These are phyloP conservation scores for Melanotaenia parkinsoni DNA, from an alignment of 2,797 vertebrate species.

Conservation along the genomic window DNA sequence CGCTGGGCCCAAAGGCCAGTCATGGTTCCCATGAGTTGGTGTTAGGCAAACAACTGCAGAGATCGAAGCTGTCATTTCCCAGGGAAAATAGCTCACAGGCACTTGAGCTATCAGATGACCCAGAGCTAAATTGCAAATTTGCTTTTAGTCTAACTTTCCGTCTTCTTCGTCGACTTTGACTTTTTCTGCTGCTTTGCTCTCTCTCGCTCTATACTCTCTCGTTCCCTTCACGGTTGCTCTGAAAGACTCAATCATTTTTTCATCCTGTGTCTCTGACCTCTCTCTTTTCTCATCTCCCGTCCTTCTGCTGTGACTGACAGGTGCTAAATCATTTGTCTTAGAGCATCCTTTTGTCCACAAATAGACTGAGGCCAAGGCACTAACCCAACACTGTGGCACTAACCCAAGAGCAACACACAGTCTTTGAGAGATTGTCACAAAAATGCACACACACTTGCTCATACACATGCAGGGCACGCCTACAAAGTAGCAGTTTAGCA, in stretches of 20 bases:
- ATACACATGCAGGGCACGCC: conserved; percentile 64
- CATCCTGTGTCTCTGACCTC: conserved; percentile 57
- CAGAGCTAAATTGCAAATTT: conserved; percentile 56
- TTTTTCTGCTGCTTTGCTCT: conserved; percentile 19
- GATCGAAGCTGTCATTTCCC: conserved; percentile 71
- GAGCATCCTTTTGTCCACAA: conserved; percentile 74
- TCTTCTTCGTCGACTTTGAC: conserved; percentile 22
- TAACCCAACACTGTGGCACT: conserved; percentile 51
- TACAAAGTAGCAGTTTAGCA: conserved; percentile 58
- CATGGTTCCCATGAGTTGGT: conserved; percentile 49
- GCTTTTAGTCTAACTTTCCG: conserved; percentile 37
- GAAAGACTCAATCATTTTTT: conserved; percentile 57
- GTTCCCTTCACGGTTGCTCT: conserved; percentile 26
- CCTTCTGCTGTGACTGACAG: conserved; percentile 75
- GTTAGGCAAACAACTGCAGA: conserved; percentile 64
- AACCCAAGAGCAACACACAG: conserved; percentile 67
- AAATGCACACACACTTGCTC: conserved; percentile 19
- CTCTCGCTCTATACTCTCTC: conserved; percentile 12
- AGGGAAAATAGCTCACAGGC: conserved; percentile 65
- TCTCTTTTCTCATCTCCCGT: conserved; percentile 65
- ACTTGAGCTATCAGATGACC: conserved; percentile 71
- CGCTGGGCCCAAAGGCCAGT: conserved; percentile 62
- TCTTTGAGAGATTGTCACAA: conserved; percentile 64
- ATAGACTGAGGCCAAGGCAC: conserved; percentile 70
- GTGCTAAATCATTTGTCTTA: conserved; percentile 79